phyloP scores from a whole-genome alignment of 2,888 invertebrate species.

The Syrista parreyssii region DNA sequence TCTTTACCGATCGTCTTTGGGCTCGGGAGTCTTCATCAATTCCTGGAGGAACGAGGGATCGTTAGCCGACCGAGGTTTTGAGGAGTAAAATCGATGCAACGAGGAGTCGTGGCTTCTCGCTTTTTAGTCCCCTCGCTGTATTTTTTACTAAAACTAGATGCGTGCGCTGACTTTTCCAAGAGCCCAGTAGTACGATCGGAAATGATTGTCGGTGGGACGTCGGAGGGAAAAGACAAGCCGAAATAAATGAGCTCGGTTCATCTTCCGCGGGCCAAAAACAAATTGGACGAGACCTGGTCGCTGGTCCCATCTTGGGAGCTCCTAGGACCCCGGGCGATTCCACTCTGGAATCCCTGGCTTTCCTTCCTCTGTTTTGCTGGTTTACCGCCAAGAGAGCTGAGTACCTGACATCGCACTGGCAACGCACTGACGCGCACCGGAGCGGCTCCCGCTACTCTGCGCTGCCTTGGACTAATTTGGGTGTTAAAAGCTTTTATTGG shows the following conservation, averaged over 20 bases:
- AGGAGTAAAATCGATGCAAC: too few species aligned
- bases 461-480: conserved; percentile 24
- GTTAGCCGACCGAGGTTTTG: too few species aligned
- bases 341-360: neutral
- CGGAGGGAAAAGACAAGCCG: conserved; percentile 22
- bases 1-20: too few species aligned
- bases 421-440: conserved; percentile 2
- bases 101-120: too few species aligned
- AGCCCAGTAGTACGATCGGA: conserved; percentile 15
- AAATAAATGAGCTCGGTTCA: conserved; percentile 11
- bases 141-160: conserved; percentile 7
- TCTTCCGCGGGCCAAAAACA: conserved; percentile 30
- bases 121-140: too few species aligned
- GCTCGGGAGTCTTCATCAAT: too few species aligned
- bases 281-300: conserved; percentile 39
- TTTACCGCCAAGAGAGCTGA: conserved; percentile 14
- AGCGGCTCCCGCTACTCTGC: neutral
- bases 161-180: conserved; percentile 10
- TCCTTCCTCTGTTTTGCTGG: conserved; percentile 27
- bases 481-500: conserved; percentile 55
- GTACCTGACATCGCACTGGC: conserved; percentile 27
- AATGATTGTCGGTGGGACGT: conserved; percentile 11
- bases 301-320: too few species aligned
- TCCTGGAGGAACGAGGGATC: too few species aligned
- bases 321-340: conserved; percentile 23